Evolutionary conservation across 2,888 invertebrate species (phyloP).

Genomic region (Zonitis immaculata): DNA sequence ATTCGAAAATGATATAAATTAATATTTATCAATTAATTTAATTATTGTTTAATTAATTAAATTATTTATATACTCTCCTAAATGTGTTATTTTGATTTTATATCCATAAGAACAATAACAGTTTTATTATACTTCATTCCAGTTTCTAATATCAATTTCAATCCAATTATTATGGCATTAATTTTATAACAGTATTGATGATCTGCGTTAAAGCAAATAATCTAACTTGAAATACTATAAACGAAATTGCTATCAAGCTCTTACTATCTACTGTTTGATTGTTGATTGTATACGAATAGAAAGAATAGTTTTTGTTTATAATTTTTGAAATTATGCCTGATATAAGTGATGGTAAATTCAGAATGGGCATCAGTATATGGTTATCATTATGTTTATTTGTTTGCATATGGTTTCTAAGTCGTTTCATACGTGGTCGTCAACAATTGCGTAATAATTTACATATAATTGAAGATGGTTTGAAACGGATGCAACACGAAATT

Average conservation of each 20-base stretch:
- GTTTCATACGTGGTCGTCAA: slow-evolving; percentile 37
- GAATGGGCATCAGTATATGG: slow-evolving; percentile 33
- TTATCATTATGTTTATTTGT: slow-evolving; percentile 36
- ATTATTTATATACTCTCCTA: slow-evolving; percentile 14
- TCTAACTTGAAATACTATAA: too few species aligned
- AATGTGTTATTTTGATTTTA: background rate
- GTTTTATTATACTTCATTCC: too few species aligned
- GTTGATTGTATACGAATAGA: too few species aligned
- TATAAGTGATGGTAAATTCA: slow-evolving; percentile 15
- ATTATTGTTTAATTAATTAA: slow-evolving; percentile 15
- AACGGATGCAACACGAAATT: slow-evolving; percentile 39
- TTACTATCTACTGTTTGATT: too few species aligned
- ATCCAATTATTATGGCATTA: slow-evolving; percentile 1
- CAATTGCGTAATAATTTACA: slow-evolving; percentile 41
- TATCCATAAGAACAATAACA: too few species aligned
- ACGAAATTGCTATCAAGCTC: too few species aligned
- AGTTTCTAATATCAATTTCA: too few species aligned
- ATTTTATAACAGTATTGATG: slow-evolving; percentile 17
- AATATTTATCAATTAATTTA: too few species aligned
- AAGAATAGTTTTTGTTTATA: too few species aligned
- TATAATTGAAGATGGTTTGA: slow-evolving; percentile 43
- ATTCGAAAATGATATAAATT: too few species aligned
- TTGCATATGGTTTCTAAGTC: slow-evolving; percentile 39
- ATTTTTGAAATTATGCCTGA: too few species aligned
- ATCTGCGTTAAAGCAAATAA: too few species aligned